phyloP scores from a whole-genome alignment of 2,888 invertebrate genomes.

The Agrochola macilenta region DNA sequence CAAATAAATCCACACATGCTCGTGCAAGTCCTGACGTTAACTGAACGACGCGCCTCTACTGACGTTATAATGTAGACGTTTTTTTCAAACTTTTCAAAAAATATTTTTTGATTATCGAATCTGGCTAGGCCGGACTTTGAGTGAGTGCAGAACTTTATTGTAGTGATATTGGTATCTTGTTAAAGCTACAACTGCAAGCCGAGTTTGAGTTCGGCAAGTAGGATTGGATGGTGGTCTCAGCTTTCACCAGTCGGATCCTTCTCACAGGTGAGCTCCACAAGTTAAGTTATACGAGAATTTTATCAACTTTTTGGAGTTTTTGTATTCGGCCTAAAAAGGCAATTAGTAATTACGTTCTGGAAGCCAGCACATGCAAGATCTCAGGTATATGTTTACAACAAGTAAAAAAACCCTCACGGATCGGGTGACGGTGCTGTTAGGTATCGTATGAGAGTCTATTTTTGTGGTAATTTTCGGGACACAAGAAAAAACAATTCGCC shows the following conservation, averaged over 20 bases:
- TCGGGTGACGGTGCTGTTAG: too few species aligned
- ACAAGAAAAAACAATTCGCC: too few species aligned
- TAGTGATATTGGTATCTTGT: neutral
- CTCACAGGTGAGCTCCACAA: conserved; percentile 1
- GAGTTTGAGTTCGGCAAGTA: neutral
- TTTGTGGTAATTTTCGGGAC: too few species aligned
- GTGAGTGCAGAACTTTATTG: neutral
- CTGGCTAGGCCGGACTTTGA: too few species aligned
- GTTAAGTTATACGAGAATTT: neutral
- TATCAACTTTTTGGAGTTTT: neutral
- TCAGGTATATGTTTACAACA: too few species aligned
- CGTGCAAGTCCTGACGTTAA: conserved; percentile 46
- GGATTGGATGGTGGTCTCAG: neutral
- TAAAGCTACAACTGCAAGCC: neutral
- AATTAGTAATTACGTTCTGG: neutral
- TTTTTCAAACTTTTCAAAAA: neutral
- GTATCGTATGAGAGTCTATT: too few species aligned
- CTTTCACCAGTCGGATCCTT: neutral
- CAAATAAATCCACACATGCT: conserved; percentile 42
- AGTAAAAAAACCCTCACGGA: too few species aligned
- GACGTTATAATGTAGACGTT: conserved; percentile 29
- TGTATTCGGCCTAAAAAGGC: neutral
- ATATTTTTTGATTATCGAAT: conserved; percentile 2
- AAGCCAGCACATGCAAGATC: neutral
- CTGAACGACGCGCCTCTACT: conserved; percentile 22